These are phyloP conservation scores for Heteronetta atricapilla DNA, from an alignment of 2,113 vertebrate species.

Conservation along the genomic window DNA sequence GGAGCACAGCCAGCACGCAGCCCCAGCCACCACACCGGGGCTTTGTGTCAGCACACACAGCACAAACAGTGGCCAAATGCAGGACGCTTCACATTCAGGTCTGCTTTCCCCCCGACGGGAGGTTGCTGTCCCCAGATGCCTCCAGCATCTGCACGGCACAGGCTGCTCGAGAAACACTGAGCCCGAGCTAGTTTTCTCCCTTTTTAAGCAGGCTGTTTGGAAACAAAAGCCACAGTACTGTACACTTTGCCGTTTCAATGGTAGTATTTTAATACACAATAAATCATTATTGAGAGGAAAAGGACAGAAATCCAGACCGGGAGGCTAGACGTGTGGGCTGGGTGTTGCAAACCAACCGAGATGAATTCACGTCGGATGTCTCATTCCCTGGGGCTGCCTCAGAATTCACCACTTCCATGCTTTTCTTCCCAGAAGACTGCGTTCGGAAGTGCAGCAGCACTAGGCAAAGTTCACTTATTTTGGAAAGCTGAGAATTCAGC, in stretches of 20 bases:
- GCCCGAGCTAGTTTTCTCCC: not conserved
- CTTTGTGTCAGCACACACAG: not conserved
- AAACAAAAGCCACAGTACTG: not conserved
- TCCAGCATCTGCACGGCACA: not conserved
- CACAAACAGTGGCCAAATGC: not conserved
- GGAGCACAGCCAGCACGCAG: fast-evolving
- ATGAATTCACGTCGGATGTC: not conserved
- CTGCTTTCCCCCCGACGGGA: not conserved
- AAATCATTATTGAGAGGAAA: not conserved
- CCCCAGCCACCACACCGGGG: fast-evolving
- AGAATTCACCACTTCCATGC: not conserved
- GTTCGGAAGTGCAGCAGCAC: not conserved
- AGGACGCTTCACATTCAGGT: not conserved
- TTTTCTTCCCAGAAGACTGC: not conserved
- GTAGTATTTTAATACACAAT: not conserved
- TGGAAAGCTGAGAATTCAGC: not conserved
- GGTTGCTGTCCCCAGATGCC: not conserved
- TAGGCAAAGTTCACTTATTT: not conserved
- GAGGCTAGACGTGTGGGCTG: not conserved
- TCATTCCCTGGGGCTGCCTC: not conserved
- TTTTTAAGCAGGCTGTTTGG: not conserved
- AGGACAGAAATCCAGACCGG: not conserved
- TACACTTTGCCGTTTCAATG: not conserved
- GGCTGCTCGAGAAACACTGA: not conserved
- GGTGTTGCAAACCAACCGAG: not conserved